Base-by-base conservation (phyloP, 2,888 invertebrate genomes). In the Thecophora atra region DNA sequence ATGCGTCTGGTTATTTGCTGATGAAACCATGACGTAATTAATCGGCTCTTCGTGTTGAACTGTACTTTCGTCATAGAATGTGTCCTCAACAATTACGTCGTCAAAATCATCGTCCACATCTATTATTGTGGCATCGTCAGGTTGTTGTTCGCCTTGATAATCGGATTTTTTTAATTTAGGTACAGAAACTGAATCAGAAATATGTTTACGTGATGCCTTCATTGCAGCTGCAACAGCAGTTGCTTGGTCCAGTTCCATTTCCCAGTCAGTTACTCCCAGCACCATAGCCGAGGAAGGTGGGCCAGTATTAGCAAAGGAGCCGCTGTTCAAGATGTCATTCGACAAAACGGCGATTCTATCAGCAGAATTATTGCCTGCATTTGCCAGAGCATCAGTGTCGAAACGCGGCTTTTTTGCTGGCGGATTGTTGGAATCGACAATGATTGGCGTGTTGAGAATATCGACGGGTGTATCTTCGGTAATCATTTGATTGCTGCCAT, bases 391-490 rank as follows among this genome's bases (percentile, higher is more conserved):
- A 62, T 73, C 56, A 28, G 44, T 24, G 13, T 72, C 44, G 3
- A 75, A 73, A 54, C 70, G 37, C n/a, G 47, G 17, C n/a, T 68
- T 68, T 30, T 11, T 24, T 44, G 30, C 17, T 26, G 47, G 15
- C 19, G 42, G n/a, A 58, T 3, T 44, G 47, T 28, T 52, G 8
- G 26, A 79, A 5, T 83, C 84, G 69, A 85, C 84, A 74, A 85
- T 84, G 28, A 85, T 85, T 21, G 85, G 85, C 79, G 83, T 83
- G 44, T 84, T 83, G 19, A 87, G 79, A 42, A 87, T 86, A 79
- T 86, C 87, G 28, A 90, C 89, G 5, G 90, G 90, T 2, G 90
- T 89, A 77, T 90, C 90, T 79, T 89, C 88, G 11, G 90, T 90
- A 70, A 90, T 86, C 67, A 86, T 80, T 75, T 83, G 83, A 76